Evolutionary conservation across 2,797 vertebrate species (phyloP).

Genomic region (Phataginus tetradactyla): DNA sequence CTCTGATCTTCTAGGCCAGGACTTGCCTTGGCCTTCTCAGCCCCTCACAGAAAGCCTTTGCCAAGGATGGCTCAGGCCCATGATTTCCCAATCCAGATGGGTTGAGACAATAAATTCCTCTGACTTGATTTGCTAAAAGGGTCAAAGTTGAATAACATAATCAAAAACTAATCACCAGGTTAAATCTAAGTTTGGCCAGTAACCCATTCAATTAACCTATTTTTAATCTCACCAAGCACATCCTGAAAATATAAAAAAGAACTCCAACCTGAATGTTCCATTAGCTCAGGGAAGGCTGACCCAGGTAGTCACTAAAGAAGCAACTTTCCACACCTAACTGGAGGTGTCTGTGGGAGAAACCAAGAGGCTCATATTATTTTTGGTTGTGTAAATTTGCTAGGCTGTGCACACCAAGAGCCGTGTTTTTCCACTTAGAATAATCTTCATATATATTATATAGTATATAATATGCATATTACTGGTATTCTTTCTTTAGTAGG

Average conservation of each 20-base stretch:
- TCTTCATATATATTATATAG: background rate
- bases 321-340: background rate
- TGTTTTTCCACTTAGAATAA: background rate
- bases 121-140: constrained; percentile 42
- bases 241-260: constrained; percentile 13
- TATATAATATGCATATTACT: background rate
- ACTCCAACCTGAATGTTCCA: background rate
- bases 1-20: background rate
- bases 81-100: constrained; percentile 54
- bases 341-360: background rate
- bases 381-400: constrained; percentile 21
- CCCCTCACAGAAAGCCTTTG: background rate
- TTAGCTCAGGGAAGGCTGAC: background rate
- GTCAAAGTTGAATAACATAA: constrained; percentile 52
- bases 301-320: background rate
- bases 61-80: constrained; percentile 7
- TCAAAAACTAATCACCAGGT: background rate
- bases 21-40: constrained; percentile 47
- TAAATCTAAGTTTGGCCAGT: background rate
- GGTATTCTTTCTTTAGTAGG: background rate
- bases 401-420: background rate
- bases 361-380: background rate
- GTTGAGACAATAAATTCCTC: constrained; percentile 51
- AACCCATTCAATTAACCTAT: background rate
- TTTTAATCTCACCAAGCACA: constrained; percentile 13